Evolutionary conservation across 2,888 invertebrate species (phyloP).

Genomic region (Yponomeuta plumbellus): DNA sequence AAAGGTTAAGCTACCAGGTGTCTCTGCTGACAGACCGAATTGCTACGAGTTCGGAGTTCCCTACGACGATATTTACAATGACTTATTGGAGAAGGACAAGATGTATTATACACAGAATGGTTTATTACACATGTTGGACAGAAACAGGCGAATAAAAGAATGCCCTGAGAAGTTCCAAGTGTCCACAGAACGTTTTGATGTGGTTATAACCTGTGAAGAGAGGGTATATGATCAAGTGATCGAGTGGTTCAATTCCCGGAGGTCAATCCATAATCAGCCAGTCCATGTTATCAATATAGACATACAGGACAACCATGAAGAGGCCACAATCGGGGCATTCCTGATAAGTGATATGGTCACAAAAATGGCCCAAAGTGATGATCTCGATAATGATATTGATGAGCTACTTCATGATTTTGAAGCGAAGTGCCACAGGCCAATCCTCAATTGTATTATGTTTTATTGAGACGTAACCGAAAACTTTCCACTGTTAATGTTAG

Average conservation of each 20-base stretch:
- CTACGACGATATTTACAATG: slow-evolving; percentile 97
- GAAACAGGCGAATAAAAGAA: slow-evolving; percentile 96
- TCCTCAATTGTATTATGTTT: slow-evolving; percentile 96
- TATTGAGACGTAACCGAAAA: slow-evolving; percentile 77
- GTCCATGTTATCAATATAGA: slow-evolving; percentile 99
- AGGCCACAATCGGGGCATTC: slow-evolving; percentile 99
- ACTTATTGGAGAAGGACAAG: slow-evolving; percentile 92
- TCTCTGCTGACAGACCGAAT: slow-evolving; percentile 95
- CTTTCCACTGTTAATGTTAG: background rate
- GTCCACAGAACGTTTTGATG: slow-evolving; percentile 92
- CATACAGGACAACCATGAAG: slow-evolving; percentile 99
- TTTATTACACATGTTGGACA: slow-evolving; percentile 96
- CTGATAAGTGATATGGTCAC: slow-evolving; percentile 96
- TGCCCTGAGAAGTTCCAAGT: slow-evolving; percentile 96
- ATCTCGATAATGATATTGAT: slow-evolving; percentile 98
- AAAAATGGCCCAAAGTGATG: slow-evolving; percentile 91
- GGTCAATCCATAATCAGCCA: slow-evolving; percentile 87
- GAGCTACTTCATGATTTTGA: slow-evolving; percentile 97
- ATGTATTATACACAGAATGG: slow-evolving; percentile 98
- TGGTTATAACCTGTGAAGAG: slow-evolving; percentile 98
- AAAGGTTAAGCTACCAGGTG: slow-evolving; percentile 97
- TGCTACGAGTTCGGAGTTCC: slow-evolving; percentile 97
- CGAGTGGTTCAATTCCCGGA: slow-evolving; percentile 91
- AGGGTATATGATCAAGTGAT: slow-evolving; percentile 98
- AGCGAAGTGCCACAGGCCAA: slow-evolving; percentile 87